Base-by-base conservation (phyloP, 2,888 invertebrate species). In the Aleiodes alternator region DNA sequence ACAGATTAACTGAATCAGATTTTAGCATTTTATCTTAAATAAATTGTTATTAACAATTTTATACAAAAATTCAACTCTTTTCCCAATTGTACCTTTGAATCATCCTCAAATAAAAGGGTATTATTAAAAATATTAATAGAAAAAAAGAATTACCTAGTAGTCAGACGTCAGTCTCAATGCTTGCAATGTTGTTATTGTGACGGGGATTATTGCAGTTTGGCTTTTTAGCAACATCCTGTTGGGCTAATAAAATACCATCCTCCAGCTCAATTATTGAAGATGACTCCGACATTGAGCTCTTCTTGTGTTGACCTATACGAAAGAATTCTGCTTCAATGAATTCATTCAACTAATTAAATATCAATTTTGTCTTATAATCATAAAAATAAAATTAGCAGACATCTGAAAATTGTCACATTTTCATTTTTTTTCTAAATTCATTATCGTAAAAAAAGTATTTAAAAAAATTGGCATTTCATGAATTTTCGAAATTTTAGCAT, bases 141-240 rank as follows among this genome's bases (percentile, higher is more conserved):
- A 16, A 57, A 55, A 69, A 55, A 70, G 9, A 23, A 55, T 77
- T 90, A 96, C 96, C 95, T 93, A 93, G 93, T 95, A 95, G 96
- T 97, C 96, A 97, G 94, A 97, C 97, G 92, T 97, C 97, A 92
- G 97, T 97, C 93, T 97, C 97, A 91, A 95, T 95, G 91, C 96
- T 95, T 91, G 96, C 95, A 89, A 95, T 93, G 87, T 94, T 93
- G 90, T 95, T 95, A 90, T 94, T 94, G 90, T 95, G 94, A 83
- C 94, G 91, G 86, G 95, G 92, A 86, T 94, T 94, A 43, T 75
- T 71, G 91, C 91, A 94, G 92, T 92, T 95, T 92, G 91, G 94
- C 92, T 91, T 94, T 91, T 90, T 93, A 90, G 90, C 92, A 90
- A 88, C 90, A 87, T 92, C 91, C 83, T 92, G 92, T 84, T 92